phyloP scores from a whole-genome alignment of 2,888 invertebrate species.

The Norana najaformis region DNA sequence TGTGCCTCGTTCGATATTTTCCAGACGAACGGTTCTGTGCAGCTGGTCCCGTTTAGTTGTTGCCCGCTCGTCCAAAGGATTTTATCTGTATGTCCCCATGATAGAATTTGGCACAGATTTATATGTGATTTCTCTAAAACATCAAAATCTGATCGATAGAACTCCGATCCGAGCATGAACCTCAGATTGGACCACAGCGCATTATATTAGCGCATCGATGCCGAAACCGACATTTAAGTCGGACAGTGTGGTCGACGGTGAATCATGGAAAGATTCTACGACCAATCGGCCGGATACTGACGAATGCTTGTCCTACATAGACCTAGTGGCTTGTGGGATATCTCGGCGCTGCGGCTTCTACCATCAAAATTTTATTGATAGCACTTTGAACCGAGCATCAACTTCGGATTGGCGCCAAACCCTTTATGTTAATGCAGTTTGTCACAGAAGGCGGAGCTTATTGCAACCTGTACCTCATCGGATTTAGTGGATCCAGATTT shows the following conservation, averaged over 20 bases:
- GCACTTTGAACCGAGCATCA: background rate
- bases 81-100: background rate
- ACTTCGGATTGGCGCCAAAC: background rate
- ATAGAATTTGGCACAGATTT: background rate
- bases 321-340: too few relatives aligned
- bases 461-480: background rate
- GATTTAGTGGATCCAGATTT: background rate
- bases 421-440: background rate
- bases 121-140: background rate
- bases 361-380: background rate
- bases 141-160: background rate
- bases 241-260: too few relatives aligned
- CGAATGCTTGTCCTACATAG: background rate
- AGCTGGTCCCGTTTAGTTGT: background rate
- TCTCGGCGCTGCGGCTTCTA: background rate
- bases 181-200: too few relatives aligned
- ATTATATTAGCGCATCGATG: too few relatives aligned
- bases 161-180: background rate
- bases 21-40: background rate
- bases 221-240: too few relatives aligned
- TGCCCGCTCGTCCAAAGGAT: background rate
- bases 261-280: background rate
- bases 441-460: background rate
- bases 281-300: background rate
- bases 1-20: background rate